These are phyloP conservation scores for Archips crataeganus DNA, from an alignment of 2,888 invertebrate genomes.

Conservation along the genomic window DNA sequence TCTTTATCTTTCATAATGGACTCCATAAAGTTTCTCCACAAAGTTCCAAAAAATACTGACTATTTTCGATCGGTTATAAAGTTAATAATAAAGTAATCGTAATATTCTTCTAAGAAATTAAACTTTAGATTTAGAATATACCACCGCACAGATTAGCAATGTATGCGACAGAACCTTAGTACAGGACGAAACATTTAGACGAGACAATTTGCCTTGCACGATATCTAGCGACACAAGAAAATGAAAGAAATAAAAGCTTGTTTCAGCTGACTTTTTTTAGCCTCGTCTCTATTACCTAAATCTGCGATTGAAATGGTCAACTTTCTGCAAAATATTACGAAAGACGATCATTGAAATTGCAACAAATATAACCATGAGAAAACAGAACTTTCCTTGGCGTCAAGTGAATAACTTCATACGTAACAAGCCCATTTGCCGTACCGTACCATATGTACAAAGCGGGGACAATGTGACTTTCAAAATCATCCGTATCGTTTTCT, in stretches of 20 bases:
- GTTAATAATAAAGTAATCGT: neutral
- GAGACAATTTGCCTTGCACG: no score
- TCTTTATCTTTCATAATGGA: conserved; percentile 22
- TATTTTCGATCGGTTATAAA: no score
- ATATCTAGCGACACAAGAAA: no score
- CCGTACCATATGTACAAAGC: neutral
- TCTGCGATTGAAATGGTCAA: neutral
- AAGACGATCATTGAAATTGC: conserved; percentile 4
- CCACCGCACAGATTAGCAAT: no score
- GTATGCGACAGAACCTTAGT: no score
- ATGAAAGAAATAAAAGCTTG: no score
- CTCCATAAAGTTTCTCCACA: neutral
- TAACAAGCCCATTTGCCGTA: conserved; percentile 13
- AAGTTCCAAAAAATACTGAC: neutral
- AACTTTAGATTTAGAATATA: no score
- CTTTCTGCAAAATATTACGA: neutral
- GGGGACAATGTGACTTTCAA: conserved; percentile 52
- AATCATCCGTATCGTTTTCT: conserved; percentile 54
- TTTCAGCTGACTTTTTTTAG: no score
- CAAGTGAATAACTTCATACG: conserved; percentile 14
- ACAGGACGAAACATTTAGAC: no score
- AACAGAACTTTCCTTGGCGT: conserved; percentile 4
- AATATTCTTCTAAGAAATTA: neutral
- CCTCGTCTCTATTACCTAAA: no score
- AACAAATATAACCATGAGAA: conserved; percentile 9